These are phyloP conservation scores for Procambarus virginalis DNA, from an alignment of 1,140 invertebrate species.

Conservation along the genomic window DNA sequence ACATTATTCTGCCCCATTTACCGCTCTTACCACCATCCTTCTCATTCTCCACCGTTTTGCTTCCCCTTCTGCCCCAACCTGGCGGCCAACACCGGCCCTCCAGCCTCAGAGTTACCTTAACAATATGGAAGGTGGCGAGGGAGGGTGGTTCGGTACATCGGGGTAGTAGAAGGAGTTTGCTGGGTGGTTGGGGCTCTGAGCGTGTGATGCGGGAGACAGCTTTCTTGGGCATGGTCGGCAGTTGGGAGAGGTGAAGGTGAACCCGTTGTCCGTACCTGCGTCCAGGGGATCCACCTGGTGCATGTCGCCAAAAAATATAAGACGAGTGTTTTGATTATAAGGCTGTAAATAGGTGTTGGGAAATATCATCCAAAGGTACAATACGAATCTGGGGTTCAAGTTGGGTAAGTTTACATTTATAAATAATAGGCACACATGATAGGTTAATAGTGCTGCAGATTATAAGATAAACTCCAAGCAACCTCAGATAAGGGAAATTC, in stretches of 20 bases:
- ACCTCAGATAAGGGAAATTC: too few species aligned
- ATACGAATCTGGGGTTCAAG: too few species aligned
- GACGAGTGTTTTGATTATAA: too few species aligned
- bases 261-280: conserved; percentile 97
- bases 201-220: conserved; percentile 92
- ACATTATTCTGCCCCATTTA: not conserved
- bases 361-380: too few species aligned
- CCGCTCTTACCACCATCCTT: not conserved
- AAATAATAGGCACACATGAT: too few species aligned
- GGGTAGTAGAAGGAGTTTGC: conserved; percentile 97
- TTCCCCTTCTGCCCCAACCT: not conserved
- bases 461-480: too few species aligned
- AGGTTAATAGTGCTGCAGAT: too few species aligned
- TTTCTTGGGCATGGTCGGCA: conserved; percentile 92
- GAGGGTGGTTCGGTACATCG: conserved; percentile 87
- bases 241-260: conserved; percentile 96
- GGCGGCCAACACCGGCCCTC: not conserved
- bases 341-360: too few species aligned
- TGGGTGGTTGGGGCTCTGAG: conserved; percentile 90
- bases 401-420: too few species aligned
- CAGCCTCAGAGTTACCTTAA: conserved; percentile 77
- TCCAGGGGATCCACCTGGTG: conserved; percentile 92
- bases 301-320: too few species aligned
- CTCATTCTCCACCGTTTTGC: not conserved
- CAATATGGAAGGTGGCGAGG: conserved; percentile 92